Base-by-base conservation (phyloP, 2,888 invertebrate species). In the Leptopilina myrica region DNA sequence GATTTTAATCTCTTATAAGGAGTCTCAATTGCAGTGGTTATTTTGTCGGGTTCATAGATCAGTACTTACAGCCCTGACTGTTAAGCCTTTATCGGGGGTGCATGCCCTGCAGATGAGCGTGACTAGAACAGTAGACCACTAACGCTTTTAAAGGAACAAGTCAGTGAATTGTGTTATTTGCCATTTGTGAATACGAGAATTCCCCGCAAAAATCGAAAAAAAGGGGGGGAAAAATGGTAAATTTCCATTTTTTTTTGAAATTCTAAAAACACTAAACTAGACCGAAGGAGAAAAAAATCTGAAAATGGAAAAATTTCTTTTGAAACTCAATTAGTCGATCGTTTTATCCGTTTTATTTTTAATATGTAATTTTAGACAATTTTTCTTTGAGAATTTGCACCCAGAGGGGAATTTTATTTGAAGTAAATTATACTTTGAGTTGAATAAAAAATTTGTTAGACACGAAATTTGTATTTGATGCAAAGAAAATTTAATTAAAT, bases 71-170 rank as follows among this genome's bases (percentile, higher is more conserved):
- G 88, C 87, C 88, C 90, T 90, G 90, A 75, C 69, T 64, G 79
- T 49, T 87, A 89, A 89, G 87, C 87, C 86, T 85, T 85, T 85
- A 64, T 85, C 86, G 87, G 87, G 89, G 90, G 89, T 90, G 88
- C 86, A 87, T 89, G 90, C 89, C 89, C 89, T 87, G 85, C 83
- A 84, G 86, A 87, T 88, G 84, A 88, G 84, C 85, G 84, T 84
- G 84, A 88, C 84, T 85, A 86, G 87, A 86, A 84, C 86, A 86
- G 87, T 87, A 85, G 85, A 83, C 84, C 79, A 56, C 76, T 66
- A 84, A 83, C 85, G 84, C 80, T 83, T 85, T 81, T 81, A 84
- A 83, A 84, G 85, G 85, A 84, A 81, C 81, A 82, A 80, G 81
- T 80, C 77, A 76, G 82, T 78, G 78, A 78, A 77, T 75, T 59